Conservation (phyloP, 2,113 vertebrate genomes). For the Tachycineta bicolor region DNA sequence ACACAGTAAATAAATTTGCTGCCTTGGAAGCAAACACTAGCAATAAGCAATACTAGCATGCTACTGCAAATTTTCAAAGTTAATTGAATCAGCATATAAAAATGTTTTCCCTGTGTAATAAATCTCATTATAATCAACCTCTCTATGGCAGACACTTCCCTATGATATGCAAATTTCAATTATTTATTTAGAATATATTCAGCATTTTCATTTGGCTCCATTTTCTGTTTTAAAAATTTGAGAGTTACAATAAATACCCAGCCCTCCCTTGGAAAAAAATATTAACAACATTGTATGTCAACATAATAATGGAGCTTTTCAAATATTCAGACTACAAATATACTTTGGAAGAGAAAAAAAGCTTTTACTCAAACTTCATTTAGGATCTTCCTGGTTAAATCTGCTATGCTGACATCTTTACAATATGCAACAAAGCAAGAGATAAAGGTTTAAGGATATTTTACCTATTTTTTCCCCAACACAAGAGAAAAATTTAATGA, state of each 20-base stretch:
- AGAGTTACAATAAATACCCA: background rate
- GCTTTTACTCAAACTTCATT: background rate
- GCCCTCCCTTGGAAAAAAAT: background rate
- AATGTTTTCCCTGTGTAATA: conserved; percentile 34
- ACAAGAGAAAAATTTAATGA: background rate
- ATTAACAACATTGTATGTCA: background rate
- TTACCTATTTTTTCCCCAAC: background rate
- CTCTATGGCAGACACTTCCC: background rate
- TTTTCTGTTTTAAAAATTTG: background rate
- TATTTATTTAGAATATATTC: conserved; percentile 49
- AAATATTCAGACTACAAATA: background rate
- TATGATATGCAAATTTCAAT: conserved; percentile 52
- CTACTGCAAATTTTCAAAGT: conserved; percentile 19
- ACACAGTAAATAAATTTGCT: background rate
- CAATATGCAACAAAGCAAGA: background rate
- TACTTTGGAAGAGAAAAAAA: background rate
- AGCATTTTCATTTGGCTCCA: background rate
- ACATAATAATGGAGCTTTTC: background rate
- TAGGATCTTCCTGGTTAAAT: background rate
- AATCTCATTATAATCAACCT: conserved; percentile 22
- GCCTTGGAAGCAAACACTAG: background rate
- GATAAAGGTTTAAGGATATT: background rate
- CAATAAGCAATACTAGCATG: background rate
- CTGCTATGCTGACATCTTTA: background rate
- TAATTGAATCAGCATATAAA: conserved; percentile 39